Percentiles rank a stretch among this genome's conserved stretches.
These are phyloP conservation scores for Drosophila paramelanica DNA, from an alignment of 2,888 invertebrate species.

Conservation along the genomic window DNA sequence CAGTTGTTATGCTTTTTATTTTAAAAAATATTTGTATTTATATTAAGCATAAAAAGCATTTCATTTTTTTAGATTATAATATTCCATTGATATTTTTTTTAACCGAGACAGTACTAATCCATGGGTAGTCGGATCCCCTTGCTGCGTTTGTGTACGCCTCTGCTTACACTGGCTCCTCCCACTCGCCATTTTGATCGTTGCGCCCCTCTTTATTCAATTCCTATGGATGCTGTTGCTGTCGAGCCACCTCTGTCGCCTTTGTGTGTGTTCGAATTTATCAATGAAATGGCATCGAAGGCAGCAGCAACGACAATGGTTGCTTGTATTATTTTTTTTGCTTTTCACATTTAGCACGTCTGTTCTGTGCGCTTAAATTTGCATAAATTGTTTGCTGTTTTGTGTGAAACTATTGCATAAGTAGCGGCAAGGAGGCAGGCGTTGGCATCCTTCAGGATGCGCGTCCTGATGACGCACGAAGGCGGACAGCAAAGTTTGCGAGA, in stretches of 20 bases:
- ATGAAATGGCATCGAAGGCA: constrained; percentile 65
- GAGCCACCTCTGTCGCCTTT: constrained; percentile 15
- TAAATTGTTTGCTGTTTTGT: constrained; percentile 62
- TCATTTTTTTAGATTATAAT: no score
- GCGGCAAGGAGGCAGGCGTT: neutral
- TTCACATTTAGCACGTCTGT: constrained; percentile 63
- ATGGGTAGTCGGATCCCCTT: neutral
- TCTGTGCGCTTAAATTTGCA: constrained; percentile 67
- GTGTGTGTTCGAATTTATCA: constrained; percentile 63
- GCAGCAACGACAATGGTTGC: constrained; percentile 27
- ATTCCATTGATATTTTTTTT: no score
- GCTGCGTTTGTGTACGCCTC: neutral
- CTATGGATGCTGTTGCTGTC: constrained; percentile 32
- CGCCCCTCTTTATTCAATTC: constrained; percentile 16
- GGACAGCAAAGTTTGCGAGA: constrained; percentile 43
- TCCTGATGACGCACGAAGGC: constrained; percentile 42
- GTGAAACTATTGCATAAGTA: constrained; percentile 62
- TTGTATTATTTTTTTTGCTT: constrained; percentile 16
- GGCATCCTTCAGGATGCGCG: constrained; percentile 28
- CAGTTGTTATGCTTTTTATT: neutral
- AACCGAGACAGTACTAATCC: no score
- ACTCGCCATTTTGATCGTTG: constrained; percentile 28
- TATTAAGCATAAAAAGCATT: neutral
- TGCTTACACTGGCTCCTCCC: constrained; percentile 17
- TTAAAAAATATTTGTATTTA: no score